Evolutionary conservation across 2,797 vertebrate genomes (phyloP).

Genomic region (Gymnoscopelus microlampas): DNA sequence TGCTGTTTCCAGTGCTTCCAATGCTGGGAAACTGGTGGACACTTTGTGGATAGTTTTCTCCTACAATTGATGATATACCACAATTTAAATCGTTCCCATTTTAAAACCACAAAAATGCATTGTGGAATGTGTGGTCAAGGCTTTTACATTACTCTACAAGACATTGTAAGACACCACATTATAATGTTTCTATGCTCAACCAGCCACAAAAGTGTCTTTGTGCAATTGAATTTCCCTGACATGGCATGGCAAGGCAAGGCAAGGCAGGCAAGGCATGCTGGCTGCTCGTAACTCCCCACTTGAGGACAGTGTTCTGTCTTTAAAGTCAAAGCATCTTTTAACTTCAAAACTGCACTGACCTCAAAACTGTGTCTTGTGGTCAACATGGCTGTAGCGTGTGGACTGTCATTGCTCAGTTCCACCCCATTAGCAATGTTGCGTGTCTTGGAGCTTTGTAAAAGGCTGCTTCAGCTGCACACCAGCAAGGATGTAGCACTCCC

Average conservation of each 20-base stretch:
- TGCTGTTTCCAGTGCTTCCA: background rate
- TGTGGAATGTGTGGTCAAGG: background rate
- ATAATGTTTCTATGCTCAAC: background rate
- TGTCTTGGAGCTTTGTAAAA: background rate
- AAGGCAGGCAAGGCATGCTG: no score
- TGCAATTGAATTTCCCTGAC: background rate
- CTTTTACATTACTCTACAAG: background rate
- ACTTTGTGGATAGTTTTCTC: background rate
- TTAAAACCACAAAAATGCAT: background rate
- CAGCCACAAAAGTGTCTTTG: background rate
- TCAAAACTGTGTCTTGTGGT: background rate
- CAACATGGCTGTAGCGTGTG: background rate
- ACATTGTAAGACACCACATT: background rate
- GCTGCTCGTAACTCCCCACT: no score
- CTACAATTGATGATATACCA: background rate
- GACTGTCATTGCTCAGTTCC: background rate
- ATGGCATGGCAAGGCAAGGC: no score
- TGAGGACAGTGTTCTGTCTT: no score
- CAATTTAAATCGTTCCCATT: background rate
- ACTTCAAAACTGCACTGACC: background rate
- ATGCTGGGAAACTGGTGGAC: background rate
- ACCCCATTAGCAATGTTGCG: background rate
- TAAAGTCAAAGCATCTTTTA: no score
- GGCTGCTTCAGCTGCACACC: background rate
- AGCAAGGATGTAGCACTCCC: background rate